Evolutionary conservation across 2,113 vertebrate genomes (phyloP).

Genomic region (Bombycilla garrulus): DNA sequence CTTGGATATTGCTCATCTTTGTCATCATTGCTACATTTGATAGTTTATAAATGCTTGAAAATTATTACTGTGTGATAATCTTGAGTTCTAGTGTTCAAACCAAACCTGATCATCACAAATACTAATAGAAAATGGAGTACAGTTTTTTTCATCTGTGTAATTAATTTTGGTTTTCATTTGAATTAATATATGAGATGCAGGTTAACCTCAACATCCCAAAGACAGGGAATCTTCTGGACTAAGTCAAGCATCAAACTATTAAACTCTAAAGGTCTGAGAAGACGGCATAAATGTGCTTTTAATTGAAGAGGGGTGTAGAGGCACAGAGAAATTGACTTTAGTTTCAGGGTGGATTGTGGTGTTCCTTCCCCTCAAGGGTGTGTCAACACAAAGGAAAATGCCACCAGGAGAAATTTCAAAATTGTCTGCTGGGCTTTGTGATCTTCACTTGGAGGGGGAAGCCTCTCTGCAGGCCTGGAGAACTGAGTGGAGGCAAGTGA

Average conservation of each 20-base stretch:
- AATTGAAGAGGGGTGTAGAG: not conserved
- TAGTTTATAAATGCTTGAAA: not conserved
- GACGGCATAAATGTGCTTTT: not conserved
- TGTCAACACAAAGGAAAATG: not conserved
- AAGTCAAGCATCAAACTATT: not conserved
- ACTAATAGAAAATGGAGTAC: not conserved
- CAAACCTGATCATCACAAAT: not conserved
- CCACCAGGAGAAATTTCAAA: not conserved
- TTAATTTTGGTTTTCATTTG: not conserved
- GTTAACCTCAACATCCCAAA: not conserved
- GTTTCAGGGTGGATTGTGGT: not conserved
- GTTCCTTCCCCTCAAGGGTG: not conserved
- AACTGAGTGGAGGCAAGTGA: not conserved
- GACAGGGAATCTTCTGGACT: not conserved
- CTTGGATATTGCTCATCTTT: not conserved
- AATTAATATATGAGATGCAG: not conserved
- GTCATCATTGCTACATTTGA: accelerated
- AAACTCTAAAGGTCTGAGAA: not conserved
- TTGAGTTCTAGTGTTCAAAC: not conserved
- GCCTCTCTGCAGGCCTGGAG: not conserved
- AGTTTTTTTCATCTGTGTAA: not conserved
- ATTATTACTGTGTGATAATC: not conserved
- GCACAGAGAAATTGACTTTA: not conserved
- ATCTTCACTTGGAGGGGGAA: not conserved
- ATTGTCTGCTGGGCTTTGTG: not conserved